Percentiles rank a stretch among this genome's conserved stretches.
Evolutionary conservation across 35 echinoderm and acorn worm genomes (phyloP).

Genomic region (Anneissia japonica): DNA sequence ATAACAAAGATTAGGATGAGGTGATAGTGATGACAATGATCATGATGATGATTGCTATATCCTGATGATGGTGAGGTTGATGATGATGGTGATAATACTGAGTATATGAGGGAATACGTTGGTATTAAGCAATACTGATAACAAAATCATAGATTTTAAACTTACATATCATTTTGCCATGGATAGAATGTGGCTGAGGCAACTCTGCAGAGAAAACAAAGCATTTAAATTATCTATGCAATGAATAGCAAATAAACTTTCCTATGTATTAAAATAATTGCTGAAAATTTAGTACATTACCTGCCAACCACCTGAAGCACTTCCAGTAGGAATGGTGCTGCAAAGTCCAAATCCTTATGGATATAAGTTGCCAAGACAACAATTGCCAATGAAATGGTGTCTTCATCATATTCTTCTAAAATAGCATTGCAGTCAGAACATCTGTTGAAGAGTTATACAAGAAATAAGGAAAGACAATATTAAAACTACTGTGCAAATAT

Average conservation of each 20-base stretch:
- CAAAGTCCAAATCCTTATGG: slow-evolving; percentile 72
- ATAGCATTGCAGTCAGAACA: slow-evolving; percentile 86
- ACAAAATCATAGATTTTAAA: too few relatives aligned
- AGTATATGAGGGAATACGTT: too few relatives aligned
- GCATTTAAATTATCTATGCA: background rate
- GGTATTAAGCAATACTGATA: too few relatives aligned
- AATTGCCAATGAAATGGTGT: slow-evolving; percentile 86
- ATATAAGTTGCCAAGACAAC: slow-evolving; percentile 89
- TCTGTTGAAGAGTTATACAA: slow-evolving; percentile 31
- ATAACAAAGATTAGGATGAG: too few relatives aligned
- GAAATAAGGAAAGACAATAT: too few relatives aligned
- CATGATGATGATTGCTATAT: too few relatives aligned
- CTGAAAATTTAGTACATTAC: slow-evolving; percentile 13
- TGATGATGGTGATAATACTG: too few relatives aligned
- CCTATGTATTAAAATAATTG: too few relatives aligned
- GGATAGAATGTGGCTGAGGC: slow-evolving; percentile 82
- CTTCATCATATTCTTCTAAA: slow-evolving; percentile 95
- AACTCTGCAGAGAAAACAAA: slow-evolving; percentile 58
- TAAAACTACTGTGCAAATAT: too few relatives aligned
- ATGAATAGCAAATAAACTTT: background rate
- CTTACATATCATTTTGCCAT: slow-evolving; percentile 96
- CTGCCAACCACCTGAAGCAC: slow-evolving; percentile 94
- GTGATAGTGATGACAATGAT: too few relatives aligned
- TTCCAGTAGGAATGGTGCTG: slow-evolving; percentile 86
- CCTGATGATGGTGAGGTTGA: too few relatives aligned